Evolutionary conservation across 2,797 vertebrate species (phyloP), one percentile per base, ranked within the genome.

Genomic region (Rallus crepitans): DNA sequence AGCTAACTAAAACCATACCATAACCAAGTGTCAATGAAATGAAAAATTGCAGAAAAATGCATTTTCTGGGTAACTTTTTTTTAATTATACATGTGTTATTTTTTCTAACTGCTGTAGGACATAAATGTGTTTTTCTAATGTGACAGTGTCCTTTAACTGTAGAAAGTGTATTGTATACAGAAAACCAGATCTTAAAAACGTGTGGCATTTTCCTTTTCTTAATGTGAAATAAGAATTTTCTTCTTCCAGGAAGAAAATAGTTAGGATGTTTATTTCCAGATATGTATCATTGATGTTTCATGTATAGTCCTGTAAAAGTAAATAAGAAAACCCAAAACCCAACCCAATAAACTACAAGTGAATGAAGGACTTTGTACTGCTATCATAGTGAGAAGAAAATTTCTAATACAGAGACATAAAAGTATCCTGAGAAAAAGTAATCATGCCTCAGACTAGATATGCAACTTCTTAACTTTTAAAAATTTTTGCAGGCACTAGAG

Each of bases 401-500:
- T 61, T 69, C 76, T 60, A 73, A 81, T 40, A 17, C 5, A 70
- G 13, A 89, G 52, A 76, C 78, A 57, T 60, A 27, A 48, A 69
- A 40, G 7, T 68, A 47, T 52, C 39, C 37, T 10, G 64, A 69
- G 33, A 45, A 87, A 55, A 79, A 60, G 78, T 12, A 78, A 68
- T 79, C 8, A 7, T 2, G 1, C 14, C 5, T 61, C 77, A 57
- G 10, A 72, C 35, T 60, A 82, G 47, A 25, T 12, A 50, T 21
- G 18, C 12, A 56, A 42, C 33, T 72, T 72, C 8, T 20, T 56
- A 66, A 64, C n/a, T 65, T 78, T 6, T 37, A 27, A 40, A 53
- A 6, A 30, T 57, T 90, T 65, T 92, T 87, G 76, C 97, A 99
- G 99, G 98, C 98, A 56, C 97, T 99, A 52, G 95, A 98, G 33